phyloP scores from a whole-genome alignment of 2,113 vertebrate species.

The Sinocyclocheilus maitianheensis region DNA sequence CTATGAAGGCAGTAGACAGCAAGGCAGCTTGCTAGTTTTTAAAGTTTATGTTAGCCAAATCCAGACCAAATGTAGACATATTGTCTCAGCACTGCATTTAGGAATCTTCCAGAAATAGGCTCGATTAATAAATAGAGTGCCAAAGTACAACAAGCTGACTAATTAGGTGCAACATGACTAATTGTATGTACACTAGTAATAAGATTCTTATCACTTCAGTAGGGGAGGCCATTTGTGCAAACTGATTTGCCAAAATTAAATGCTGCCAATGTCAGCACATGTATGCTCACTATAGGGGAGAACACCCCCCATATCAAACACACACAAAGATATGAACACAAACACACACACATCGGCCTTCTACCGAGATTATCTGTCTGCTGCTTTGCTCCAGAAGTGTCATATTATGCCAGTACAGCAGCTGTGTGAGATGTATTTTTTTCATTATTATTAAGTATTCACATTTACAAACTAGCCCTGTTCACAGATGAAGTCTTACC shows the following conservation, averaged over 20 bases:
- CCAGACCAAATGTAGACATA: not conserved
- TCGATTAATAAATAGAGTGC: not conserved
- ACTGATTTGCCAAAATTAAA: constrained; percentile 31
- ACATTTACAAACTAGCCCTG: constrained; percentile 63
- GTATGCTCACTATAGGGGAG: not conserved
- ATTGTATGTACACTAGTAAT: constrained; percentile 40
- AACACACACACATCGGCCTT: constrained; percentile 15
- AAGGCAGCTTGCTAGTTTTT: not conserved
- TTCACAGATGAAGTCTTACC: constrained; percentile 65
- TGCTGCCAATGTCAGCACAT: constrained; percentile 32
- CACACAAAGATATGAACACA: constrained; percentile 32
- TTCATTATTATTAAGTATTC: constrained; percentile 61
- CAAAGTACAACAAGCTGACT: constrained; percentile 8
- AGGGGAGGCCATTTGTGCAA: constrained; percentile 34
- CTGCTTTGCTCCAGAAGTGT: constrained; percentile 57
- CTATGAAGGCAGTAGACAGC: not conserved
- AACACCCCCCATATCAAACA: not conserved
- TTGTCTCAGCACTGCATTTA: not conserved
- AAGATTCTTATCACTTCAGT: constrained; percentile 24
- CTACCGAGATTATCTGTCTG: constrained; percentile 52
- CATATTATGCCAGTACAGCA: constrained; percentile 56
- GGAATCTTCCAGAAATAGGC: constrained; percentile 11
- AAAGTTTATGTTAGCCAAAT: constrained; percentile 14
- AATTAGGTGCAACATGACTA: constrained; percentile 43
- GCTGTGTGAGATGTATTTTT: constrained; percentile 60